Evolutionary conservation across 1,140 invertebrate species (phyloP).

Genomic region (Chironomus tepperi): DNA sequence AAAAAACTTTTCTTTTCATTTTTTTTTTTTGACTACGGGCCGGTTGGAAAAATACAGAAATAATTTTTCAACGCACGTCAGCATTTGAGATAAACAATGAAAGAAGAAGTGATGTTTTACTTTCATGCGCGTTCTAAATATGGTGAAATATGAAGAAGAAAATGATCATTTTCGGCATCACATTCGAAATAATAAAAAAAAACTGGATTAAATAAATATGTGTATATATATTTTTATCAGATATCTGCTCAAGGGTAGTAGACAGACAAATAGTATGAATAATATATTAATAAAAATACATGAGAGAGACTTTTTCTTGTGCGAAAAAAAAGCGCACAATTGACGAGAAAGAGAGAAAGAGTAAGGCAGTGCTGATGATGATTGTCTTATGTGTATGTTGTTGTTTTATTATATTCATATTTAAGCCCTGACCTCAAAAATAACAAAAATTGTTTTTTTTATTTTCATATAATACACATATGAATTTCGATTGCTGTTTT

Average conservation of each 20-base stretch:
- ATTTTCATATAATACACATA: conserved; percentile 8
- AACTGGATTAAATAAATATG: too few relatives aligned
- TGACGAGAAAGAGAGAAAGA: background rate
- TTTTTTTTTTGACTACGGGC: background rate
- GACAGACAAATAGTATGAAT: conserved; percentile 1
- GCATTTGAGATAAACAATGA: background rate
- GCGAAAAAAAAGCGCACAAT: conserved; percentile 5
- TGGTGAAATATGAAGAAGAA: too few relatives aligned
- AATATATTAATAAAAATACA: background rate
- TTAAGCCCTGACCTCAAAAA: conserved; percentile 11
- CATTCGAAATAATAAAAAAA: too few relatives aligned
- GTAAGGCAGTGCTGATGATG: background rate
- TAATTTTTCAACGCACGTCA: background rate
- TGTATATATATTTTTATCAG: background rate
- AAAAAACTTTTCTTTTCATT: background rate
- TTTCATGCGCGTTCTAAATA: too few relatives aligned
- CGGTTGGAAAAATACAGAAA: background rate
- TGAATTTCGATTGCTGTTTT: background rate
- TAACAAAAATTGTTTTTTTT: background rate
- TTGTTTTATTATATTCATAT: conserved; percentile 1
- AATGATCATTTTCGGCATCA: too few relatives aligned
- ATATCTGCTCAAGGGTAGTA: conserved; percentile 12
- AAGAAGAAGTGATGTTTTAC: too few relatives aligned
- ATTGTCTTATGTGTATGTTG: conserved; percentile 8
- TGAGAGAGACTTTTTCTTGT: background rate